Percentiles rank a stretch among this genome's conserved stretches.
Conservation (phyloP, 2,113 vertebrate genomes). For the Sceloporus undulatus region DNA sequence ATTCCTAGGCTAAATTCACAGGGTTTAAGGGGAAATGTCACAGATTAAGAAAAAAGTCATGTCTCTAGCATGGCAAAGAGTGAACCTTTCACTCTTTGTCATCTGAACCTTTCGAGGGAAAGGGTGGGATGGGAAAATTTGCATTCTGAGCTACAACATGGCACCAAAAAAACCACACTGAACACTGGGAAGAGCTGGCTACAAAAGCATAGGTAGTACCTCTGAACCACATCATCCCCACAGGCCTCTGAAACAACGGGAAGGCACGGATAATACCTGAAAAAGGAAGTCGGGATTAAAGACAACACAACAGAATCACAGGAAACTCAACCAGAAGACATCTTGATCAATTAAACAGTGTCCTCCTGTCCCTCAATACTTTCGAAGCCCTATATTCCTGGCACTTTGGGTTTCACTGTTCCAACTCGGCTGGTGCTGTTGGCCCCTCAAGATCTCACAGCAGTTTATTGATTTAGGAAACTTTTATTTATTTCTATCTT, state of each 20-base stretch:
- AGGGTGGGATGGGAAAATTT: not conserved
- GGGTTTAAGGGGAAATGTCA: not conserved
- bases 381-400: not conserved
- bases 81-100: not conserved
- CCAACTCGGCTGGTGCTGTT: too few relatives aligned
- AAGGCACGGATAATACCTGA: constrained; percentile 72
- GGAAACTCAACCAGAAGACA: fast-evolving
- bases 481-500: not conserved
- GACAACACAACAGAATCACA: not conserved
- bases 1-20: not conserved
- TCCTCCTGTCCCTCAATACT: not conserved
- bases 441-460: not conserved
- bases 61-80: constrained; percentile 24
- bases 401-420: not conserved
- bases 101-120: constrained; percentile 23
- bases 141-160: not conserved
- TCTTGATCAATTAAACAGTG: not conserved
- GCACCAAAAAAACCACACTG: constrained; percentile 52
- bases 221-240: constrained; percentile 64
- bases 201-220: constrained; percentile 62
- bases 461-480: too few relatives aligned
- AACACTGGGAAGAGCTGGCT: constrained; percentile 36
- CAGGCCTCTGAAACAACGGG: constrained; percentile 65
- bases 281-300: constrained; percentile 68
- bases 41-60: not conserved